A percentile compares a stretch with the other conserved stretches of the same genome.
Evolutionary conservation across 2,888 invertebrate species (phyloP).

Genomic region (Heliothis peltigera): DNA sequence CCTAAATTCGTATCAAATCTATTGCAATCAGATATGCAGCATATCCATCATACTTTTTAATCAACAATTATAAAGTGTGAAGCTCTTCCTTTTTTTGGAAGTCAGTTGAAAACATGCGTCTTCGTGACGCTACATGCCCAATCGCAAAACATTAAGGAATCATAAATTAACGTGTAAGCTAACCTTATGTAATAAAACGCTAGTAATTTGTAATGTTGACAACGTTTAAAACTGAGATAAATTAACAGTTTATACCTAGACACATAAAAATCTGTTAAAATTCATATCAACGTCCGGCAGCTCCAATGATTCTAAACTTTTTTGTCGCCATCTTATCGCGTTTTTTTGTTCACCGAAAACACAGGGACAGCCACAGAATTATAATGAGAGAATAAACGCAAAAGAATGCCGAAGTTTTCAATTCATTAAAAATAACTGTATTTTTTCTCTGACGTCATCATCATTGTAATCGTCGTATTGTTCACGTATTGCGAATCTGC

Average conservation of each 20-base stretch:
- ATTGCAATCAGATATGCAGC: too few relatives aligned
- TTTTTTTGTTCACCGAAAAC: not conserved
- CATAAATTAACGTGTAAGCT: too few relatives aligned
- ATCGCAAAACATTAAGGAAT: too few relatives aligned
- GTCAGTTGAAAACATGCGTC: too few relatives aligned
- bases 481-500: not conserved
- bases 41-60: too few relatives aligned
- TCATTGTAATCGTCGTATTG: not conserved
- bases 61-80: too few relatives aligned
- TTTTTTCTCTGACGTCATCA: not conserved
- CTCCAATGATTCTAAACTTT: not conserved
- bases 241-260: not conserved
- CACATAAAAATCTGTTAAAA: not conserved
- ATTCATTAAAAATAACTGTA: not conserved
- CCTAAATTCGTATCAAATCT: too few relatives aligned
- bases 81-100: too few relatives aligned
- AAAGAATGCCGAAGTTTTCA: slow-evolving; percentile 5
- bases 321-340: not conserved
- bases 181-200: too few relatives aligned
- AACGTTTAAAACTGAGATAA: too few relatives aligned
- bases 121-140: too few relatives aligned
- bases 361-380: slow-evolving; percentile 4
- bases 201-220: too few relatives aligned
- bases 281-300: not conserved
- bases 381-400: slow-evolving; percentile 3